These are phyloP conservation scores for Sebastiscus tertius DNA, from an alignment of 2,797 vertebrate genomes.

Conservation along the genomic window DNA sequence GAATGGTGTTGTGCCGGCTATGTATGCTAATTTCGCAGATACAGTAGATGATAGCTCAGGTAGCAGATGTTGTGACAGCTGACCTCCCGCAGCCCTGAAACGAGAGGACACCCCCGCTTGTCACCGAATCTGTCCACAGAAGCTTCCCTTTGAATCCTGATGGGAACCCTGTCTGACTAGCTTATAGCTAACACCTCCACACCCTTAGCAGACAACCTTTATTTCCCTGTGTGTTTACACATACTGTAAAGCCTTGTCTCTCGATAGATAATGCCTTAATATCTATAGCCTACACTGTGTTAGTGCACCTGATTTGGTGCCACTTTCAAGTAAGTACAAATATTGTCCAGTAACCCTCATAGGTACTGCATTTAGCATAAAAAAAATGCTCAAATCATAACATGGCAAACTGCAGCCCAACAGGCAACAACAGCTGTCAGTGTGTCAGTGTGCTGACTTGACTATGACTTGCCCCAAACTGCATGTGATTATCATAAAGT, in stretches of 20 bases:
- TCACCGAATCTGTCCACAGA: constrained; percentile 23
- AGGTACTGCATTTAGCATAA: too few species aligned
- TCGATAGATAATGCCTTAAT: neutral
- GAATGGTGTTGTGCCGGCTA: neutral
- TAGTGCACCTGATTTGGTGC: neutral
- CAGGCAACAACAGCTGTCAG: too few species aligned
- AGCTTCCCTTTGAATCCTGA: neutral
- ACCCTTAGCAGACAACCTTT: constrained; percentile 12
- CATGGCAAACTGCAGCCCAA: too few species aligned
- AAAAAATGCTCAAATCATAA: too few species aligned
- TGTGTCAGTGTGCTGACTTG: too few species aligned
- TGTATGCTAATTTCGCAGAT: neutral
- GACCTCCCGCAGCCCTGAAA: constrained; percentile 19
- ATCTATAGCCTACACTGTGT: neutral
- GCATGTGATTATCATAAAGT: too few species aligned
- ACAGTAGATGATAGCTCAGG: neutral
- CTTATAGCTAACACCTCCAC: constrained; percentile 25
- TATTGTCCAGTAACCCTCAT: too few species aligned
- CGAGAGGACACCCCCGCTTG: constrained; percentile 17
- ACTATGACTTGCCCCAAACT: too few species aligned
- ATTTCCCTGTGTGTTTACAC: neutral
- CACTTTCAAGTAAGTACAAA: neutral
- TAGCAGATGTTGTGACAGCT: constrained; percentile 36
- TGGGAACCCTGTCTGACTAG: constrained; percentile 18
- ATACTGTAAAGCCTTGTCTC: neutral